Conservation (phyloP, 2,888 invertebrate genomes). For the Agriopis aurantiaria region DNA sequence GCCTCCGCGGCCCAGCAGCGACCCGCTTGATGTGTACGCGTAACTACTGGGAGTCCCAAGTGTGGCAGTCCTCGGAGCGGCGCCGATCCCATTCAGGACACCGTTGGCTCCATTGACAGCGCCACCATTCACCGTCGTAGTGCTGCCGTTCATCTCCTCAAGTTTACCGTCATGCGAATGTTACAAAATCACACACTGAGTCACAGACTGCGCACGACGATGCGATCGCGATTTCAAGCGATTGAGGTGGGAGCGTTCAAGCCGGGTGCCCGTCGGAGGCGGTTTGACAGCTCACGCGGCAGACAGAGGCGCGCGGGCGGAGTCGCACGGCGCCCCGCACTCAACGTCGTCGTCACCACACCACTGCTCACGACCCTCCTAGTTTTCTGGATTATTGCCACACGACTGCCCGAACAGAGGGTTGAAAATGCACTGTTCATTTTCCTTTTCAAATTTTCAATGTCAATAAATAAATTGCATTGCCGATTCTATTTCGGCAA, state of each 20-base stretch:
- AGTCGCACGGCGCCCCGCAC: conserved; percentile 68
- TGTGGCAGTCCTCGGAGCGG: conserved; percentile 81
- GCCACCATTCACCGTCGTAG: conserved; percentile 83
- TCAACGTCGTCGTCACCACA: conserved; percentile 65
- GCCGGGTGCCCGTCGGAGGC: conserved; percentile 83
- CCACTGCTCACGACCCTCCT: conserved; percentile 62
- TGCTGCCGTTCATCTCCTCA: conserved; percentile 85
- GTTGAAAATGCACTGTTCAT: conserved; percentile 80
- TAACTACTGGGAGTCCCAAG: conserved; percentile 87
- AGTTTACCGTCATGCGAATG: conserved; percentile 79
- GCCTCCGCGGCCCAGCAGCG: conserved; percentile 86
- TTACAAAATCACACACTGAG: conserved; percentile 76
- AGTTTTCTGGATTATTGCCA: conserved; percentile 72
- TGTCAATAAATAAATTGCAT: conserved; percentile 65
- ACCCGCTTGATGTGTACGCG: conserved; percentile 88
- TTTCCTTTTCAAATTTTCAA: conserved; percentile 79
- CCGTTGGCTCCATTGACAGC: conserved; percentile 82
- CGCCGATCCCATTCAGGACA: conserved; percentile 77
- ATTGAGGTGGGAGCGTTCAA: conserved; percentile 78
- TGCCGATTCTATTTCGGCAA: conserved; percentile 33
- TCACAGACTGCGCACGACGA: conserved; percentile 76
- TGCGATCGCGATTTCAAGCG: conserved; percentile 73
- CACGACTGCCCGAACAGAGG: conserved; percentile 71
- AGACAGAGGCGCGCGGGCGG: conserved; percentile 79
- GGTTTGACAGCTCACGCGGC: conserved; percentile 83